Evolutionary conservation across 2,888 invertebrate genomes (phyloP).

Genomic region (Pocota personata): DNA sequence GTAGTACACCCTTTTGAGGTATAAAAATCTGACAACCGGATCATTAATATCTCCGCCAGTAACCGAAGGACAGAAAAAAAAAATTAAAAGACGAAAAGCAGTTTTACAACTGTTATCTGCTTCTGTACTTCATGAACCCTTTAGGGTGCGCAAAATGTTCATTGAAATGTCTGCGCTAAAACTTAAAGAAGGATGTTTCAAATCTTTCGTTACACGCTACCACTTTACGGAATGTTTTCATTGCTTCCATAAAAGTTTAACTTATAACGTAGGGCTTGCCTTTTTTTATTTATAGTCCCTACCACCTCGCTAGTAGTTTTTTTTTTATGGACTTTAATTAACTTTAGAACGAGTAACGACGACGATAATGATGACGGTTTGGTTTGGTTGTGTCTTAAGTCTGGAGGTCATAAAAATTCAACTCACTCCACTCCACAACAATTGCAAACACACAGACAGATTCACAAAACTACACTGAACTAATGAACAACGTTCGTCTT

Average conservation of each 20-base stretch:
- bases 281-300: constrained; percentile 31
- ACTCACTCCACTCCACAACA: constrained; percentile 4
- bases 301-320: background rate
- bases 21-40: constrained; percentile 4
- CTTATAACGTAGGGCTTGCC: constrained; percentile 37
- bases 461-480: constrained; percentile 22
- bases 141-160: constrained; percentile 6
- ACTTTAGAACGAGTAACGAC: constrained; percentile 63
- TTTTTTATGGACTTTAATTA: constrained; percentile 66
- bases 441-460: constrained; percentile 21
- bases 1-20: constrained; percentile 4
- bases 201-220: constrained; percentile 53
- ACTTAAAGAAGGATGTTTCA: constrained; percentile 47
- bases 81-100: constrained; percentile 14
- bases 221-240: constrained; percentile 49
- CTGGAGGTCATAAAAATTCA: constrained; percentile 52
- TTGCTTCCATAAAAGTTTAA: constrained; percentile 58
- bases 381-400: constrained; percentile 39
- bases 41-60: constrained; percentile 44
- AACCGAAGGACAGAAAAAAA: background rate
- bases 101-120: constrained; percentile 38
- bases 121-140: constrained; percentile 5
- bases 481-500: constrained; percentile 60
- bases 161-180: constrained; percentile 43
- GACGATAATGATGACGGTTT: constrained; percentile 59